Percentiles rank a stretch among this genome's conserved stretches.
These are phyloP conservation scores for Tiliqua scincoides DNA, from an alignment of 2,113 vertebrate species.

Conservation along the genomic window DNA sequence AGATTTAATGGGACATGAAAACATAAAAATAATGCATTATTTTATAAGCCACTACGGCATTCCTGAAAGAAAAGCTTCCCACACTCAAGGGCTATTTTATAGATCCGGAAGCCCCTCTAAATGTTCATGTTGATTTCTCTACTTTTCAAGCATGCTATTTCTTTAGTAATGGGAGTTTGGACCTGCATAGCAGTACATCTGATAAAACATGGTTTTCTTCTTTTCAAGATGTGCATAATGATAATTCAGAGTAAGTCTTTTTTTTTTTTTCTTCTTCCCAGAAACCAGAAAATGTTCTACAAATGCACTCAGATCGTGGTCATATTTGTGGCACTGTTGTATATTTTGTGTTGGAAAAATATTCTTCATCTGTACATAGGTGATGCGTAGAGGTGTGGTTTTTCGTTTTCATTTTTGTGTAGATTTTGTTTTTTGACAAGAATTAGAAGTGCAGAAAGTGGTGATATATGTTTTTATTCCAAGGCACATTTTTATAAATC, in stretches of 20 bases:
- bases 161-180: conserved; percentile 34
- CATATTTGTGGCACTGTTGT: background rate
- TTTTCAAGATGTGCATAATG: conserved; percentile 33
- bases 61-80: conserved; percentile 52
- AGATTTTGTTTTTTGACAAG: too few relatives aligned
- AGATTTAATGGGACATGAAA: conserved; percentile 64
- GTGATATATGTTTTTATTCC: too few relatives aligned
- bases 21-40: conserved; percentile 69
- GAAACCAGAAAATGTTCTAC: background rate
- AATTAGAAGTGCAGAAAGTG: too few relatives aligned
- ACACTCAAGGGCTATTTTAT: conserved; percentile 41
- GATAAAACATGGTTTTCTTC: conserved; percentile 25
- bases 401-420: too few relatives aligned
- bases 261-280: too few relatives aligned
- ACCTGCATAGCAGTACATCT: background rate
- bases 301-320: background rate
- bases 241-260: background rate
- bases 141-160: conserved; percentile 28
- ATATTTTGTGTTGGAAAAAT: background rate
- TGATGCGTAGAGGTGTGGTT: too few relatives aligned
- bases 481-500: too few relatives aligned
- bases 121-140: conserved; percentile 48
- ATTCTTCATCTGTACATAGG: background rate
- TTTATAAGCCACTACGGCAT: conserved; percentile 60
- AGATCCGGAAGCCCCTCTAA: conserved; percentile 43